These are phyloP conservation scores for Ephialtes manifestator DNA, from an alignment of 2,888 invertebrate genomes.

Conservation along the genomic window DNA sequence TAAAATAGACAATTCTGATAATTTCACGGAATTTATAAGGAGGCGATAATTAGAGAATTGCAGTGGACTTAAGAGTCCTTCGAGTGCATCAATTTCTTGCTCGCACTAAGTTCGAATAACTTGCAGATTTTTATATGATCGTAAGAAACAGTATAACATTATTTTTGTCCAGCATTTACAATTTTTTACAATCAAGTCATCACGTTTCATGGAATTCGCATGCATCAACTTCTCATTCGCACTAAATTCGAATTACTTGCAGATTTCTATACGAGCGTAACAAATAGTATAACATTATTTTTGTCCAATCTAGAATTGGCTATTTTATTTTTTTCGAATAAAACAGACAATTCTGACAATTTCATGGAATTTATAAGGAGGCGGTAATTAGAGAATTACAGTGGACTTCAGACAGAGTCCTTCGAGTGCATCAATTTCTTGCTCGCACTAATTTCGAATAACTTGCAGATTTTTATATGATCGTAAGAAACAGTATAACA, in stretches of 20 bases:
- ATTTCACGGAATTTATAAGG: too few species aligned
- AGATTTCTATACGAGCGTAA: too few species aligned
- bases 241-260: too few species aligned
- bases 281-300: too few species aligned
- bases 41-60: too few species aligned
- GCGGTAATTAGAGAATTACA: neutral
- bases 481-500: neutral
- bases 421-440: conserved; percentile 43
- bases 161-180: neutral
- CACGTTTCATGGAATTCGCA: too few species aligned
- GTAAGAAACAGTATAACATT: neutral
- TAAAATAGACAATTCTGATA: too few species aligned
- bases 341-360: too few species aligned
- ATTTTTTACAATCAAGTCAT: neutral
- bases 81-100: conserved; percentile 36
- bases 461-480: neutral
- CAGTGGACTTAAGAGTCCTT: conserved; percentile 40
- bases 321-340: too few species aligned
- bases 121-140: neutral
- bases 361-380: too few species aligned
- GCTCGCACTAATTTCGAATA: neutral
- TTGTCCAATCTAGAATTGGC: too few species aligned
- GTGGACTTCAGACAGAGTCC: conserved; percentile 35
- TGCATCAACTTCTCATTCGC: too few species aligned
- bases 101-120: neutral